These are phyloP conservation scores for Scaptomyza montana DNA, from an alignment of 1,140 invertebrate genomes.

Conservation along the genomic window DNA sequence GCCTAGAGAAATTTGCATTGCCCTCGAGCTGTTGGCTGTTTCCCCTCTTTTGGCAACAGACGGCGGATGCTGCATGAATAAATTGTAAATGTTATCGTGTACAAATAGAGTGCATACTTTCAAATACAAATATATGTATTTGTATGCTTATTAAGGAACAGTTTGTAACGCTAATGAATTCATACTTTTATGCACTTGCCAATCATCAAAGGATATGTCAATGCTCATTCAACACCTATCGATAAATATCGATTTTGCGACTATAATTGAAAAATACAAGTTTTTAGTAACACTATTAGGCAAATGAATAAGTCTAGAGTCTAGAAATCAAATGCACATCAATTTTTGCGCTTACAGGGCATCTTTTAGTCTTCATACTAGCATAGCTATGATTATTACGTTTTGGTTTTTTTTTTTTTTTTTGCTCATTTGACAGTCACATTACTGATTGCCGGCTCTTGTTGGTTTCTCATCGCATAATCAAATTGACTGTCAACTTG, in stretches of 20 bases:
- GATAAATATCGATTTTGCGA: no score
- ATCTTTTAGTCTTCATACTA: neutral
- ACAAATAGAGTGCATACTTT: slow-evolving; percentile 2
- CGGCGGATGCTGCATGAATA: slow-evolving; percentile 3
- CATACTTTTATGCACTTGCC: no score
- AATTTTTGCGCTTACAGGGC: neutral
- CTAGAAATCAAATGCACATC: no score
- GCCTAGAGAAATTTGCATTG: slow-evolving; percentile 49
- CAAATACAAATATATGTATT: neutral
- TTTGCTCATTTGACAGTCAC: slow-evolving; percentile 18
- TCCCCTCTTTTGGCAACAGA: neutral
- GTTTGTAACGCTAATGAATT: no score
- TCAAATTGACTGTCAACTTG: slow-evolving; percentile 68
- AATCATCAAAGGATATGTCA: no score
- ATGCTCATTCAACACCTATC: no score
- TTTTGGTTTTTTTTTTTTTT: neutral
- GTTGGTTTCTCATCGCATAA: slow-evolving; percentile 56
- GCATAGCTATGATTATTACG: no score
- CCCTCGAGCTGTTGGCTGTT: slow-evolving; percentile 7
- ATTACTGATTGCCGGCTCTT: slow-evolving; percentile 24
- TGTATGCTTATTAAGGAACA: neutral
- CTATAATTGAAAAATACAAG: no score
- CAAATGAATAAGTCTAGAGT: no score
- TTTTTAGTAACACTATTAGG: no score
- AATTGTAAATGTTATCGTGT: slow-evolving; percentile 20